Base-by-base conservation (phyloP, 2,797 vertebrate species). In the Crenuchus spilurus region DNA sequence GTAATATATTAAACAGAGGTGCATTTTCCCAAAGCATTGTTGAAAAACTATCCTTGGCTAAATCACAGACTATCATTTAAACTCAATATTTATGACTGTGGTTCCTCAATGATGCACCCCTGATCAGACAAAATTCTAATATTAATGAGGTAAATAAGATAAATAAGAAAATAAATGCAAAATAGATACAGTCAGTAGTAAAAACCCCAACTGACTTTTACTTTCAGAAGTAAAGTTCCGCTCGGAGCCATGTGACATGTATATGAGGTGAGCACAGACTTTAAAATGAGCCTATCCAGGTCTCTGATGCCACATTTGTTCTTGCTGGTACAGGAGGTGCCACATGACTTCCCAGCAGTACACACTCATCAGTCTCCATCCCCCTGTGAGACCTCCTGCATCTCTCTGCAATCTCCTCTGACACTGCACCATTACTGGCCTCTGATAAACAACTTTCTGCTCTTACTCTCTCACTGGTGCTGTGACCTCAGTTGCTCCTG, bases 401-500 rank as follows among this genome's bases (percentile, higher is more conserved):
- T 37, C 18, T 48, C 1, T 48, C 51, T 57, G 31, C 67, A 65
- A 37, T 71, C 55, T 63, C 6, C 14, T 63, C 46, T 63, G 33
- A 66, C 41, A 66, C 52, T 14, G 20, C 65, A 46, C 20, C 13
- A 39, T 75, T 77, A 44, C 31, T 65, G 42, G 62, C 37, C 44
- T 30, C 69, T 66, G 73, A 64, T 4, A 51, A 64, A 46, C 30
- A 73, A 35, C 33, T 66, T 33, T 33, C 28, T 52, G 77, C 66
- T 65, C 64, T 70, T 30, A 54, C 9, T 63, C 63, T 71, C 55
- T 35, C 55, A 46, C 41, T 39, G 66, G 41, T 24, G 51, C 67
- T 48, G 20, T 54, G 70, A 54, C 18, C 68, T 71, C 28, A 26
- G 9, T 33, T 74, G 48, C 61, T 39, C n/a, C 39, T 58, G 41